Percentiles rank a stretch among this genome's conserved stretches.
These are phyloP conservation scores for Aricia artaxerxes DNA, from an alignment of 2,888 invertebrate species.

Conservation along the genomic window DNA sequence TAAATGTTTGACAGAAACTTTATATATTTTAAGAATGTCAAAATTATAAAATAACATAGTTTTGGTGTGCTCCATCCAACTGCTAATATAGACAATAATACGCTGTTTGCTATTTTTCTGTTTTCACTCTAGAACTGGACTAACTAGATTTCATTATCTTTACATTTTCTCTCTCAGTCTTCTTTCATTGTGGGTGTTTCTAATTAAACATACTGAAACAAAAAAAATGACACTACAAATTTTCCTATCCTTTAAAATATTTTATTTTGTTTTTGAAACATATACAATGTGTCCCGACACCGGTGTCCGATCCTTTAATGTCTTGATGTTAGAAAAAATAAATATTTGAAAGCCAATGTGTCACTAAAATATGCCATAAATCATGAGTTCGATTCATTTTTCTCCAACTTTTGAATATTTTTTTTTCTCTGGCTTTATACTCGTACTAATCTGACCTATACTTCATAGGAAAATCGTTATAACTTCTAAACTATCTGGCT, in stretches of 20 bases:
- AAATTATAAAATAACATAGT: background rate
- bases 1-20: background rate
- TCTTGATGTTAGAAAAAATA: too few species aligned
- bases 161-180: slow-evolving; percentile 61
- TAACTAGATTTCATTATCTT: slow-evolving; percentile 41
- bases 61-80: background rate
- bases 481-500: too few species aligned
- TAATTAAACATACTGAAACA: slow-evolving; percentile 13
- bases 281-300: background rate
- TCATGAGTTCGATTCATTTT: too few species aligned
- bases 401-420: too few species aligned
- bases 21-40: background rate
- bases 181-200: slow-evolving; percentile 50
- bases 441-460: too few species aligned
- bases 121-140: slow-evolving; percentile 32
- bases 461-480: too few species aligned
- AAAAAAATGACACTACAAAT: background rate
- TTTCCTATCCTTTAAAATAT: background rate
- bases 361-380: too few species aligned
- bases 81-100: slow-evolving; percentile 21
- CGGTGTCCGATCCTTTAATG: too few species aligned
- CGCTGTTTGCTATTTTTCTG: slow-evolving; percentile 25
- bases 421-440: too few species aligned
- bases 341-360: too few species aligned
- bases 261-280: background rate